phyloP scores from a whole-genome alignment of 2,113 vertebrate genomes.

The Corvus moneduloides region DNA sequence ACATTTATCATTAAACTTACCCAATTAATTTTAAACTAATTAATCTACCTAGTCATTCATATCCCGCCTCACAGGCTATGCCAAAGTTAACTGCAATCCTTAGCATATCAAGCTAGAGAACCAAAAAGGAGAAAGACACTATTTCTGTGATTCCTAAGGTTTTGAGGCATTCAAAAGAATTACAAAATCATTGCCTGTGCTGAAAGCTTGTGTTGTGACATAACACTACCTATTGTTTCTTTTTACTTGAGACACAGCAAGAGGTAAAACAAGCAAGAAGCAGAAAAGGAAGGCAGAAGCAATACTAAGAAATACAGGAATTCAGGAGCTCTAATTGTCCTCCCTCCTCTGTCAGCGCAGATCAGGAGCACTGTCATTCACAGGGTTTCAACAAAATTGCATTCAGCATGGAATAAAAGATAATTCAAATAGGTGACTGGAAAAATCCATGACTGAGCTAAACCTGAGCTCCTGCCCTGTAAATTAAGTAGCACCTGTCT shows the following conservation, averaged over 20 bases:
- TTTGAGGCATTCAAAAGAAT: not conserved
- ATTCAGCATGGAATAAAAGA: not conserved
- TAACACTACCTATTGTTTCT: not conserved
- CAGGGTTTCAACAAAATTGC: not conserved
- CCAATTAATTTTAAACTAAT: not conserved
- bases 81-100: not conserved
- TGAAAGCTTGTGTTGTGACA: not conserved
- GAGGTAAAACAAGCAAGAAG: not conserved
- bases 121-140: not conserved
- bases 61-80: not conserved
- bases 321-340: not conserved
- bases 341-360: not conserved
- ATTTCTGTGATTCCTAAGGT: not conserved
- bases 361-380: not conserved
- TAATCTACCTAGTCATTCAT: not conserved
- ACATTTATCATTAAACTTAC: not conserved
- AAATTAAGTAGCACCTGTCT: not conserved
- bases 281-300: not conserved
- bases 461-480: not conserved
- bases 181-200: not conserved
- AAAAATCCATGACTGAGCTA: not conserved
- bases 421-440: not conserved
- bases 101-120: not conserved
- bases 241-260: not conserved
- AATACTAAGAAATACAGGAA: not conserved